A percentile compares a stretch with the other conserved stretches of the same genome.
Evolutionary conservation across 2,888 invertebrate genomes (phyloP).

Genomic region (Orthosia cruda): DNA sequence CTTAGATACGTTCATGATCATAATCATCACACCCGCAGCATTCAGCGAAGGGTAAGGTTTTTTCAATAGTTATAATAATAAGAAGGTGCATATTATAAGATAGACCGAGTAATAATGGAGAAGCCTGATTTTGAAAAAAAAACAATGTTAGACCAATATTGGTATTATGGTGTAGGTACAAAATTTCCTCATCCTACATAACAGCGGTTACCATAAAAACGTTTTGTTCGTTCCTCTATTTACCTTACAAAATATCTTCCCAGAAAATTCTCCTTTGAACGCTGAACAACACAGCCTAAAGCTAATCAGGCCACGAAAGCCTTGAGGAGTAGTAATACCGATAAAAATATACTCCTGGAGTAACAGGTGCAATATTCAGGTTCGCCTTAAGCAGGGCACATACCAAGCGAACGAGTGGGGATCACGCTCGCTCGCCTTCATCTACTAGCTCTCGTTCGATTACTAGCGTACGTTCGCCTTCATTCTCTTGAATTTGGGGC

Average conservation of each 20-base stretch:
- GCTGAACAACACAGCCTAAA: constrained; percentile 41
- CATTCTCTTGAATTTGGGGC: no score
- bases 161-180: not conserved
- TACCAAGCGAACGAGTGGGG: not conserved
- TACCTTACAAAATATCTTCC: constrained; percentile 28
- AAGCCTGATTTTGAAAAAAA: not conserved
- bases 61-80: no score
- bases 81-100: no score
- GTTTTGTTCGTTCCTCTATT: constrained; percentile 10
- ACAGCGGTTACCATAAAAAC: not conserved
- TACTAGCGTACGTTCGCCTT: not conserved
- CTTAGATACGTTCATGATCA: no score
- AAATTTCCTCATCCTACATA: not conserved
- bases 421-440: not conserved
- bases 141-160: not conserved
- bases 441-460: not conserved
- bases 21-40: no score
- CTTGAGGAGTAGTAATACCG: constrained; percentile 55
- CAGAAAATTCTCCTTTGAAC: constrained; percentile 15
- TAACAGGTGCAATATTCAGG: constrained; percentile 61
- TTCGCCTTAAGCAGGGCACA: constrained; percentile 15
- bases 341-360: constrained; percentile 59
- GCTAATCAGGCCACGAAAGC: constrained; percentile 57
- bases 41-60: no score
- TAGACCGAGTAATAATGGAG: no score